Conservation (phyloP, 2,797 vertebrate species). For the Pteronotus mesoamericanus region DNA sequence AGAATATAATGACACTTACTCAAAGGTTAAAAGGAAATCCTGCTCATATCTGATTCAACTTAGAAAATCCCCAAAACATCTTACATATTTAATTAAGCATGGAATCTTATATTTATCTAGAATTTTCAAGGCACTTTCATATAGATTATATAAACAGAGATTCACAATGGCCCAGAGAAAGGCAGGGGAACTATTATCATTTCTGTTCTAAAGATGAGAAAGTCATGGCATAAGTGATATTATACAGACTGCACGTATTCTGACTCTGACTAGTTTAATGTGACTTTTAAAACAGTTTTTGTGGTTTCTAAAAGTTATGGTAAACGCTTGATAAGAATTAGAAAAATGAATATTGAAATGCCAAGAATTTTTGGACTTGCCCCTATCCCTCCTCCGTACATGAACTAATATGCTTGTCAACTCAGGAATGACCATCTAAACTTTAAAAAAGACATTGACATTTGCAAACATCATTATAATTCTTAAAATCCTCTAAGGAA, state of each 20-base stretch:
- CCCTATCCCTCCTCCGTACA: background rate
- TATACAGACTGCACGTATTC: background rate
- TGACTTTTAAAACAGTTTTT: background rate
- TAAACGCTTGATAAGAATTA: background rate
- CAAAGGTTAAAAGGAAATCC: background rate
- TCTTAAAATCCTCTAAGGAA: background rate
- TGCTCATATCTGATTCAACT: background rate
- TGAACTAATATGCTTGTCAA: background rate
- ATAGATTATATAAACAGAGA: background rate
- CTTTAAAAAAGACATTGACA: background rate
- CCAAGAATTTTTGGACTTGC: background rate
- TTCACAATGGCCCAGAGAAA: background rate
- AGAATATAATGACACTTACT: background rate
- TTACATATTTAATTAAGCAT: background rate
- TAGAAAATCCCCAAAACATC: background rate
- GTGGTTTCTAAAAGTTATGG: background rate
- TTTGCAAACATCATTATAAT: background rate
- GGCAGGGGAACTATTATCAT: background rate
- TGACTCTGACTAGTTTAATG: background rate
- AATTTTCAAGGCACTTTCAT: background rate
- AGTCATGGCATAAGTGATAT: background rate
- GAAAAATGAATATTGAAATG: background rate
- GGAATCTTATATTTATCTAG: background rate
- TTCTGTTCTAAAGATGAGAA: background rate
- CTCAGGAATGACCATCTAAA: background rate